Base-by-base conservation (phyloP, 2,888 invertebrate genomes). In the Oithona nana region DNA sequence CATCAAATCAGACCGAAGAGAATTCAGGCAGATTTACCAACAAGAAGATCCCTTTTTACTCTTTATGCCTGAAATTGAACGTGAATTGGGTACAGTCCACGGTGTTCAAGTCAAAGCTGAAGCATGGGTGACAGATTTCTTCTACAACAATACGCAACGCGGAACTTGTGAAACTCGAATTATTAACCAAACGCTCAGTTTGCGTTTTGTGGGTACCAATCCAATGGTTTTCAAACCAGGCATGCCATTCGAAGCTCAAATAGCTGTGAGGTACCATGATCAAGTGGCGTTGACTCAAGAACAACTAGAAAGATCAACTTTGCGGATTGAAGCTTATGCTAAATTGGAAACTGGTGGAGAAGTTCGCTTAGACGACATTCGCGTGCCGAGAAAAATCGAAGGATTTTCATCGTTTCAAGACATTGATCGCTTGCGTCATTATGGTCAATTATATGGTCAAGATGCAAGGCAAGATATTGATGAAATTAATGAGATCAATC, bases 211-310 rank as follows among this genome's bases (percentile, higher is more conserved):
- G 1, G 95, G 94, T 0, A 89, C 88, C 31, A 80, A 84, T 0
- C 88, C 94, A 6, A 89, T 94, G 73, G 84, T 95, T 20, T 94
- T 94, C 75, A 95, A 94, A 73, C 94, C 95, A 0, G 80, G 87
- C 8, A 92, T 94, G 86, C 88, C 92, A 0, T 85, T 90, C 69
- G 83, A 83, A 65, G 79, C 83, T 57, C 73, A 88, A 81, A 77
- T 94, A 70, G 84, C 86, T 11, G 88, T 89, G 0, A 87, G 89
- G 1, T 89, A 87, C 74, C 88, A 88, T 72, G 94, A 95, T 73
- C 88, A 89, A 1, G 89, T 93, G 0, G 82, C 83, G 0, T 74
- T 92, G 26, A 78, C 83, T 26, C 68, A 72, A 1, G 78, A 83
- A 69, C 80, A 82, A 63, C 74, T 88, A 50, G 70, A 73, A 0